These are phyloP conservation scores for Propithecus deckenii DNA, from an alignment of 2,797 vertebrate species.

Conservation along the genomic window DNA sequence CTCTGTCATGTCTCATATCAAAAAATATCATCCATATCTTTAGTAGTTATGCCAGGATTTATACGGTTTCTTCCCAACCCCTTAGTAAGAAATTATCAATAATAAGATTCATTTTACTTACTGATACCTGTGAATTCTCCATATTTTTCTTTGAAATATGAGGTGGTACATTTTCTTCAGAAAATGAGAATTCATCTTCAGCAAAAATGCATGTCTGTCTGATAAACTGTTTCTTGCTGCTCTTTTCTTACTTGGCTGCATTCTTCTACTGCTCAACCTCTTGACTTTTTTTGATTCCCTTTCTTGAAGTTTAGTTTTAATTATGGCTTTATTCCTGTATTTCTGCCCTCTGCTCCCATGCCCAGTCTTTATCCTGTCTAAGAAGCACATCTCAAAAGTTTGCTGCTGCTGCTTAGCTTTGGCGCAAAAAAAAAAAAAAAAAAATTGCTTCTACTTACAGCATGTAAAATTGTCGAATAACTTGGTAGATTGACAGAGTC, in stretches of 20 bases:
- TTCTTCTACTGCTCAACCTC: background rate
- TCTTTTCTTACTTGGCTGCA: background rate
- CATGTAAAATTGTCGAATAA: background rate
- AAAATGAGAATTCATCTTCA: background rate
- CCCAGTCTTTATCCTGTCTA: background rate
- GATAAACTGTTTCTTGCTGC: background rate
- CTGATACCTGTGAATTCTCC: background rate
- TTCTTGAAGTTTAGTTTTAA: conserved; percentile 23
- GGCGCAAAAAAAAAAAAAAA: too few species aligned
- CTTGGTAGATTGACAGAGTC: background rate
- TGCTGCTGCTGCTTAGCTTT: background rate
- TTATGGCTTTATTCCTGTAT: background rate
- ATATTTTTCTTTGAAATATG: background rate
- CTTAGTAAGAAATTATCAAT: background rate
- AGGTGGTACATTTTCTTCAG: background rate
- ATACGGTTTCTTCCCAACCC: background rate
- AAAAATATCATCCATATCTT: background rate
- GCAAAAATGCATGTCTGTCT: background rate
- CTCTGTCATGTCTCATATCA: background rate
- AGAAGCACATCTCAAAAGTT: conserved; percentile 6
- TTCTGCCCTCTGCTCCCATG: background rate
- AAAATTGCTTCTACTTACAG: background rate
- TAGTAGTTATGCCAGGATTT: background rate
- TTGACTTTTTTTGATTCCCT: background rate
- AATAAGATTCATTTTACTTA: background rate